Base-by-base conservation (phyloP, 2,888 invertebrate species). In the Limnephilus lunatus region DNA sequence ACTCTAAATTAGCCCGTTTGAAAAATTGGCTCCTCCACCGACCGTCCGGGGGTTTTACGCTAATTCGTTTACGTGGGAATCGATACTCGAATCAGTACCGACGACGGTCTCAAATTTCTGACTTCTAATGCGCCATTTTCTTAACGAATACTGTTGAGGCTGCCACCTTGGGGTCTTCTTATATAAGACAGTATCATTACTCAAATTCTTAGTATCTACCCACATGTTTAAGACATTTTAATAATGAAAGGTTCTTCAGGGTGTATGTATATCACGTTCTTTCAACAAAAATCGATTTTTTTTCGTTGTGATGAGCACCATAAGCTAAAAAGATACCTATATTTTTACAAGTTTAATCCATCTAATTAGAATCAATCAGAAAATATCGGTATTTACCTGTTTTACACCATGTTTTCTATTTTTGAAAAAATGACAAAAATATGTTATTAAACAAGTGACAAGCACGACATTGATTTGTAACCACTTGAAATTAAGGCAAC, bases 1-100 rank as follows among this genome's bases (percentile, higher is more conserved):
- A 93, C 92, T 90, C 88, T 91, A 93, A 93, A 93, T 93, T 93
- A 93, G 91, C 91, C 91, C 88, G 91, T 93, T 93, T 92, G 92
- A 93, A 93, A 93, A 93, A 92, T 93, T 92, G 91, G 91, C 93
- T 91, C 31, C 87, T 91, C 91, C 39, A 85, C 83, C 68, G 90
- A 53, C 88, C 48, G 81, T 81, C 87, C 80, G 31, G 68, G 90
- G 90, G 90, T 90, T 48, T 87, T 86, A 19, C 85, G 90, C 87
- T 90, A 90, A 92, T 90, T 90, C 87, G 68, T 90, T 90, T 88
- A 88, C 92, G 90, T 92, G 90, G 81, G 87, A 88, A 90, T 89
- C 90, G 90, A 90, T 90, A 87, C 91, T 48, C 48, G 87, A 87
- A 87, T 53, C 87, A 68, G 89, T 30, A 30, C 81, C 14, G n/a